Evolutionary conservation across 1,140 invertebrate genomes (phyloP), one percentile per base, ranked within the genome.

Genomic region (Drosophila tropicalis): DNA sequence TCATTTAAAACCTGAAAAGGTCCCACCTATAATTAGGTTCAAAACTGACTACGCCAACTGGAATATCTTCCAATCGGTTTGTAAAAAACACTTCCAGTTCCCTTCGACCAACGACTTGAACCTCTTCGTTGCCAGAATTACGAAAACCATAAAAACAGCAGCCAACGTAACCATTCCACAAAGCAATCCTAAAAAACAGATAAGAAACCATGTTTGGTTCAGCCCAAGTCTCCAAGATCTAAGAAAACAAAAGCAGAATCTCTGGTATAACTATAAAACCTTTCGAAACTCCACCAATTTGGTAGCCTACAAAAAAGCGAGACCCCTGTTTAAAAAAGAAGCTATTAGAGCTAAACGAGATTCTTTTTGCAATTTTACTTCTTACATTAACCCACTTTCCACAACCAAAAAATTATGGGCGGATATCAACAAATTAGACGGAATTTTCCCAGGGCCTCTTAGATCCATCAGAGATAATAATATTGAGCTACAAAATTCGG

Each of bases 51-150:
- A 47, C 44, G 44, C 44, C 44, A 47, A 47, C 44, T 47, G 44
- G 44, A 47, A 47, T 47, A 47, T 47, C 44, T 47, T 47, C 44
- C 44, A 47, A 47, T 47, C 44, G 36, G 36, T 39, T 39, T 39
- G 36, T 39, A 39, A 39, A 39, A 39, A 39, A 5, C 34, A 19
- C 51, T 47, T 57, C 36, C 55, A 36, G 15, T 65, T 65, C 5
- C 39, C 29, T n/a, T 5, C 51, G 25, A 70, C 62, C 1, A 34
- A 65, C 39, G 67, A 65, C 19, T n/a, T 70, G 22, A 70, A 70
- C 25, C 25, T 70, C 13, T 57, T 70, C 10, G 62, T 55, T 2
- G 62, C 62, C 29, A 66, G 25, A 66, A 57, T 70, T 13, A 70
- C 19, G 36, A 70, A 66, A 58, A 25, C 12, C 17, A 47, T 70